These are phyloP conservation scores for Dreissena polymorpha DNA, from an alignment of 1,140 invertebrate genomes.

Conservation along the genomic window DNA sequence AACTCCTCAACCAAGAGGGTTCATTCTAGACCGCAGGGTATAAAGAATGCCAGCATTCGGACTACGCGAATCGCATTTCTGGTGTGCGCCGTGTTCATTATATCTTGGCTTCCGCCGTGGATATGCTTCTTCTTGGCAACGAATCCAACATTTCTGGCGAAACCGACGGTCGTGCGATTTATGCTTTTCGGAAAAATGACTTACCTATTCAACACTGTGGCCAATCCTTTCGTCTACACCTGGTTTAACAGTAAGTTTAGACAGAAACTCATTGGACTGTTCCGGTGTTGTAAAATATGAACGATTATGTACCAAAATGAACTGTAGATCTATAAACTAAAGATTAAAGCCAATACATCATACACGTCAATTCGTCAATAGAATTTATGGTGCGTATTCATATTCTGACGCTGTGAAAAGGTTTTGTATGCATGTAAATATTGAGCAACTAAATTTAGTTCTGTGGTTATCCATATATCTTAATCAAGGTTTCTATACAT, in stretches of 20 bases:
- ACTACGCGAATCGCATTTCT: slow-evolving; percentile 25
- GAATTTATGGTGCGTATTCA: too few relatives aligned
- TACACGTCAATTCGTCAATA: too few relatives aligned
- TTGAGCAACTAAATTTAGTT: too few relatives aligned
- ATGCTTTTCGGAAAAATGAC: slow-evolving; percentile 11
- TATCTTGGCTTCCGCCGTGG: slow-evolving; percentile 32
- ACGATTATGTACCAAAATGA: too few relatives aligned
- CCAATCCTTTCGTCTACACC: slow-evolving; percentile 21
- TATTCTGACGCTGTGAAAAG: too few relatives aligned
- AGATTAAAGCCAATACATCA: too few relatives aligned
- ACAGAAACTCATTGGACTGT: neutral
- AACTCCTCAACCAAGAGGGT: too few relatives aligned
- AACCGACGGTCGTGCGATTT: neutral
- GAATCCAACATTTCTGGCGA: neutral
- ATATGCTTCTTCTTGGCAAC: neutral
- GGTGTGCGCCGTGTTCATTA: slow-evolving; percentile 11
- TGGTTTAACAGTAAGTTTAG: slow-evolving; percentile 27
- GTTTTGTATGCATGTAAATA: too few relatives aligned
- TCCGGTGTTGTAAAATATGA: too few relatives aligned
- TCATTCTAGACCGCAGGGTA: neutral
- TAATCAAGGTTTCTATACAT: too few relatives aligned
- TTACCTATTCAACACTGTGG: slow-evolving; percentile 17
- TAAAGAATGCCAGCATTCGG: slow-evolving; percentile 7
- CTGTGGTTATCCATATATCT: too few relatives aligned
- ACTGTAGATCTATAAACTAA: too few relatives aligned